Percentiles rank a stretch among this genome's conserved stretches.
phyloP scores from a whole-genome alignment of 1,140 invertebrate species.

The Brachionus sp. region DNA sequence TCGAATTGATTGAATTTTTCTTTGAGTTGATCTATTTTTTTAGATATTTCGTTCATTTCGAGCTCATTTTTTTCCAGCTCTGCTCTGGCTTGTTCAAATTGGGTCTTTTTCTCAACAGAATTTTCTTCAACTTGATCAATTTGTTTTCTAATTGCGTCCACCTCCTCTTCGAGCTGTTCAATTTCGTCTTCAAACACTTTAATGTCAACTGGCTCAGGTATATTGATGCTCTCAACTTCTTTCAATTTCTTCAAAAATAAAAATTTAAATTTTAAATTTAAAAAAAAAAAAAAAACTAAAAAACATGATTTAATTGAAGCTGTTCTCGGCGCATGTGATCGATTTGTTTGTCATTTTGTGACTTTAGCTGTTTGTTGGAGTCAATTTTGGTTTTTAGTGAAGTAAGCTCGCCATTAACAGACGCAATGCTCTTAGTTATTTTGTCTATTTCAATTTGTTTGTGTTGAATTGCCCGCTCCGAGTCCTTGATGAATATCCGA shows the following conservation, averaged over 20 bases:
- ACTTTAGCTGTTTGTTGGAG: not conserved
- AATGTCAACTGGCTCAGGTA: slow-evolving; percentile 51
- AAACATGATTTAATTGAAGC: not conserved
- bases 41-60: slow-evolving; percentile 49
- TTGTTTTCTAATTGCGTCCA: slow-evolving; percentile 49
- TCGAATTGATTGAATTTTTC: slow-evolving; percentile 46
- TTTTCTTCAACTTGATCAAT: slow-evolving; percentile 22
- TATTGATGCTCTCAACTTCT: slow-evolving; percentile 60
- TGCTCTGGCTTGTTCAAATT: slow-evolving; percentile 47
- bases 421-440: not conserved
- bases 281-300: not conserved
- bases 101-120: slow-evolving; percentile 47
- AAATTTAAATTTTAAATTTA: not conserved
- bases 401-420: not conserved
- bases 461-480: slow-evolving; percentile 47
- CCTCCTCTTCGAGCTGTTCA: slow-evolving; percentile 49
- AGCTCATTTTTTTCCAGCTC: slow-evolving; percentile 50
- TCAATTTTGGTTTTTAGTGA: not conserved
- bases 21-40: slow-evolving; percentile 52
- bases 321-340: slow-evolving; percentile 16
- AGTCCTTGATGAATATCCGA: slow-evolving; percentile 52
- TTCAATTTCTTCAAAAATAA: slow-evolving; percentile 43
- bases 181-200: slow-evolving; percentile 44
- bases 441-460: slow-evolving; percentile 51
- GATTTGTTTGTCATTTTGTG: slow-evolving; percentile 8